Conservation (phyloP, 2,113 vertebrate genomes). For the Hirundichthys speculiger region DNA sequence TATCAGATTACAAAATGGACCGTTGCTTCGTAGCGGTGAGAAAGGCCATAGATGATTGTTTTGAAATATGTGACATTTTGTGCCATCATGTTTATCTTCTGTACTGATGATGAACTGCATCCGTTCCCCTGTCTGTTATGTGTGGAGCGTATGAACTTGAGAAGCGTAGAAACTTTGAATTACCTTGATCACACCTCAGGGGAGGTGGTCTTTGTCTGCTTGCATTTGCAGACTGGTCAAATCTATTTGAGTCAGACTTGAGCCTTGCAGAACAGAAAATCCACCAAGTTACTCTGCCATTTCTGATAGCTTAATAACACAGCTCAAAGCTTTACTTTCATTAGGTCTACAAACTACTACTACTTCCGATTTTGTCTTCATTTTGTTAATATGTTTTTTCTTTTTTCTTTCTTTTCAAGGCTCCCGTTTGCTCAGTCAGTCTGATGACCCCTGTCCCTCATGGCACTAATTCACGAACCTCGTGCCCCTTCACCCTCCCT, state of each 20-base stretch:
- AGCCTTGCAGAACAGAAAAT: no score
- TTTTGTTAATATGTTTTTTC: conserved; percentile 20
- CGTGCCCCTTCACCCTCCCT: conserved; percentile 91
- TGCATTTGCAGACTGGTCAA: no score
- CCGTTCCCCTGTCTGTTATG: not conserved
- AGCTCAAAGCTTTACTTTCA: not conserved
- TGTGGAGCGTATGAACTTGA: not conserved
- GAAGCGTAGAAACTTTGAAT: not conserved
- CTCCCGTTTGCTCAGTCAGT: conserved; percentile 42
- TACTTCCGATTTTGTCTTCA: not conserved
- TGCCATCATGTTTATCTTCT: no score
- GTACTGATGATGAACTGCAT: not conserved
- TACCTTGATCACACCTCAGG: conserved; percentile 10
- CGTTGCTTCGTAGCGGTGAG: no score
- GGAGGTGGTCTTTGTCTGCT: not conserved
- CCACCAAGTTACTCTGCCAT: not conserved
- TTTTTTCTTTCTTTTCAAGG: conserved; percentile 21
- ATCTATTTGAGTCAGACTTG: no score
- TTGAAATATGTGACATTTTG: no score
- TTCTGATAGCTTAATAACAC: not conserved
- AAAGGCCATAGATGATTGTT: no score
- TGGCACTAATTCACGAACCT: conserved; percentile 92
- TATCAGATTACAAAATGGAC: no score
- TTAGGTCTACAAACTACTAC: not conserved
- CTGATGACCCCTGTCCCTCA: conserved; percentile 67